Evolutionary conservation across 2,888 invertebrate species (phyloP).

Genomic region (Ennomos erosarius): DNA sequence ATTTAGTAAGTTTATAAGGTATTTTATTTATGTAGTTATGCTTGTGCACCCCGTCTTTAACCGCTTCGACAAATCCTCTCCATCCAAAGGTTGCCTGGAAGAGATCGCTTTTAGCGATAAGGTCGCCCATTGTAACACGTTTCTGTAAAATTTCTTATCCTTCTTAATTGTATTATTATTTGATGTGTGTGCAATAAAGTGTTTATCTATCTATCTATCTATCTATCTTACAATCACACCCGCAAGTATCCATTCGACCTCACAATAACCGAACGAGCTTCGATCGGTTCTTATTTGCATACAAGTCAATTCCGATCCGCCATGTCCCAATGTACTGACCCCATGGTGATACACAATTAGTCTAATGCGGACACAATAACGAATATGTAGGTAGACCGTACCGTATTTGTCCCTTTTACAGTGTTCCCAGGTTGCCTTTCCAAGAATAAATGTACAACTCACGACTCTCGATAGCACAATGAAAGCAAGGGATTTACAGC

Average conservation of each 20-base stretch:
- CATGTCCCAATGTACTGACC: slow-evolving; percentile 44
- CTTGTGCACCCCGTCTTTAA: no score
- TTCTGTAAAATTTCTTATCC: no score
- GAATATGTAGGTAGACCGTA: slow-evolving; percentile 41
- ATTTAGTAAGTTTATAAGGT: no score
- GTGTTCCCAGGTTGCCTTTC: slow-evolving; percentile 58
- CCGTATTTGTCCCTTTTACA: slow-evolving; percentile 47
- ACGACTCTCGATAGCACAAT: slow-evolving; percentile 70
- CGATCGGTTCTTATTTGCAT: slow-evolving; percentile 45
- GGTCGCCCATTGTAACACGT: no score
- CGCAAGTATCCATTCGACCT: slow-evolving; percentile 57
- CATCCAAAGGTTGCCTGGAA: no score
- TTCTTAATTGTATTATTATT: no score
- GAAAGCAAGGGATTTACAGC: slow-evolving; percentile 67
- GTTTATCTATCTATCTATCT: no score
- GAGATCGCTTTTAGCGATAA: no score
- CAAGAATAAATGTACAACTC: slow-evolving; percentile 65
- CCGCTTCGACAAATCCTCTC: no score
- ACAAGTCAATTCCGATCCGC: slow-evolving; percentile 35
- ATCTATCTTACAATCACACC: slow-evolving; percentile 50
- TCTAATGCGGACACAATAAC: slow-evolving; percentile 41
- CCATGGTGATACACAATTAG: slow-evolving; percentile 50
- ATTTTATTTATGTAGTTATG: no score
- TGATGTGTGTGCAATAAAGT: no score
- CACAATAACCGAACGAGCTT: slow-evolving; percentile 50